These are phyloP conservation scores for Pelecanus crispus DNA, from an alignment of 2,113 vertebrate species.

Conservation along the genomic window DNA sequence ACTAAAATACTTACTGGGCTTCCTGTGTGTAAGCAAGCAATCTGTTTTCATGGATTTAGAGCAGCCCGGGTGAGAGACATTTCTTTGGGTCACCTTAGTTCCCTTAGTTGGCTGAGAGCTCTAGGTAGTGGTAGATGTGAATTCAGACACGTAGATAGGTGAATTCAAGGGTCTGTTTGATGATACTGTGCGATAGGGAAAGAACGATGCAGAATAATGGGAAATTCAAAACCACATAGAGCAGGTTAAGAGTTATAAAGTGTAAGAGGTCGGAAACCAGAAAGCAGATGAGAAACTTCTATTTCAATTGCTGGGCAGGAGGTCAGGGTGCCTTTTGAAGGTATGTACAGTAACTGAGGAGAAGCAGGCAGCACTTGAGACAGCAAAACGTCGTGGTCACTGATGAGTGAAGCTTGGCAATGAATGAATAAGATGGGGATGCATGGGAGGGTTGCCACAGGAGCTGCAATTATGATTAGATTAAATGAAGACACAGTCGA, in stretches of 20 bases:
- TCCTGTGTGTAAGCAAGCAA: not conserved
- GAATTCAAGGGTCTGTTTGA: not conserved
- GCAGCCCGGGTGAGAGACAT: not conserved
- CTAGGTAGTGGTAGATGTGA: not conserved
- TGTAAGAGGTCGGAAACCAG: not conserved
- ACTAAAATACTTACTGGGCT: not conserved
- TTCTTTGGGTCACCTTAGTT: not conserved
- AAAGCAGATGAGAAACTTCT: not conserved
- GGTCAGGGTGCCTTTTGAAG: not conserved
- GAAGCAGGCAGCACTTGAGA: not conserved
- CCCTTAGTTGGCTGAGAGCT: not conserved
- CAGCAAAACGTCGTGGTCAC: not conserved
- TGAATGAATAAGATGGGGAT: not conserved
- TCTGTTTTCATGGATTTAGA: not conserved
- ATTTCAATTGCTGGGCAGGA: not conserved
- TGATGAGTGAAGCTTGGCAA: conserved; percentile 24
- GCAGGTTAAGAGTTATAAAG: not conserved
- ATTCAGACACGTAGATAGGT: accelerated
- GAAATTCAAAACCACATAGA: not conserved
- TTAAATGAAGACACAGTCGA: not conserved
- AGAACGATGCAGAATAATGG: accelerated
- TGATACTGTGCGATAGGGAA: not conserved
- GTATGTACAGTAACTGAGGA: not conserved
- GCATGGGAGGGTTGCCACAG: not conserved
- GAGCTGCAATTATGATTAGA: not conserved